Conservation (phyloP, 2,113 vertebrate species). For the Scartelaos histophorus region DNA sequence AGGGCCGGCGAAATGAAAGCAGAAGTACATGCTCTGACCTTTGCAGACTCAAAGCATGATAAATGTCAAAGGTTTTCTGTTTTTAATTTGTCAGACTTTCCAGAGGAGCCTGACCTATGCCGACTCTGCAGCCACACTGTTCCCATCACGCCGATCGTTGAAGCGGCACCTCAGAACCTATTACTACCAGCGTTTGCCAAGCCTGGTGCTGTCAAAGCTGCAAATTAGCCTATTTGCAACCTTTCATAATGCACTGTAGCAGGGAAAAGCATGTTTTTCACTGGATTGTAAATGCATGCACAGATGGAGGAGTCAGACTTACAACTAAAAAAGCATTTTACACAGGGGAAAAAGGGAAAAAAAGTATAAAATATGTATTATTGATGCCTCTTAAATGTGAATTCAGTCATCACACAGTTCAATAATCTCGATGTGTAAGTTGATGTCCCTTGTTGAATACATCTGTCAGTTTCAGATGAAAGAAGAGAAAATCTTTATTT, state of each 20-base stretch:
- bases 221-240: conserved; percentile 76
- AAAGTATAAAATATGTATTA: background rate
- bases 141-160: conserved; percentile 66
- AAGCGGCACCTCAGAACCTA: conserved; percentile 68
- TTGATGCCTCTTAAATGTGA: background rate
- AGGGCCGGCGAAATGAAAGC: conserved; percentile 56
- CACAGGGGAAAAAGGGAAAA: background rate
- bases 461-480: too few relatives aligned
- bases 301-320: background rate
- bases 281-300: conserved; percentile 7
- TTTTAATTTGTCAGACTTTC: conserved; percentile 77
- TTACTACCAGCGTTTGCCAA: conserved; percentile 61
- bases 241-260: conserved; percentile 66
- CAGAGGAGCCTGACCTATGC: conserved; percentile 71
- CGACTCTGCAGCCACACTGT: conserved; percentile 55
- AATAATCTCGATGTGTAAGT: too few relatives aligned
- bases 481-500: too few relatives aligned
- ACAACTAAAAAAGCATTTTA: background rate
- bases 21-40: conserved; percentile 66
- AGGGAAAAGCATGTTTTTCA: conserved; percentile 55
- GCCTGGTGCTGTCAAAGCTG: conserved; percentile 65
- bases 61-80: conserved; percentile 76
- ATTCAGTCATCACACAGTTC: background rate
- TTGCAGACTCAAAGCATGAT: conserved; percentile 69
- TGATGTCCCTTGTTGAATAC: too few relatives aligned